phyloP scores from a whole-genome alignment of 2,888 invertebrate species.

The Digitonthophagus gazella region DNA sequence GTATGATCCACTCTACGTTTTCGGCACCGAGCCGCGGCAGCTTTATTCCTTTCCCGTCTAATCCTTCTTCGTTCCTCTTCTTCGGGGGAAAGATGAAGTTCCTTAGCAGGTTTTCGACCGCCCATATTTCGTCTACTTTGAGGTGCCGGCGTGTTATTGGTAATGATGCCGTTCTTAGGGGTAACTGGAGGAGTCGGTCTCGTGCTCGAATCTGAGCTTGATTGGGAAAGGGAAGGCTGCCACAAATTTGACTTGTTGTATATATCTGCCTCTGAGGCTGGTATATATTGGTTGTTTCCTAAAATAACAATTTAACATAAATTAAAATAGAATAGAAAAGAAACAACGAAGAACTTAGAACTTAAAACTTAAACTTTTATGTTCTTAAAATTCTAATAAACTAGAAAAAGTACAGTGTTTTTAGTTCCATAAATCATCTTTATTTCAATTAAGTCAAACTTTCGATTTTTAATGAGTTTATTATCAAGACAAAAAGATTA shows the following conservation, averaged over 20 bases:
- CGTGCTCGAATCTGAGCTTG: slow-evolving; percentile 46
- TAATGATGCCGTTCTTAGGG: slow-evolving; percentile 34
- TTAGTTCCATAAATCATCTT: too few relatives aligned
- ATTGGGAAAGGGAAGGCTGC: slow-evolving; percentile 48
- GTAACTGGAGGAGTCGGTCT: slow-evolving; percentile 45
- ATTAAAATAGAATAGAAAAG: not conserved
- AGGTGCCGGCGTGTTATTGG: slow-evolving; percentile 27
- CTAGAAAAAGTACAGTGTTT: too few relatives aligned
- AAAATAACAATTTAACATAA: slow-evolving; percentile 25
- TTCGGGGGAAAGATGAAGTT: slow-evolving; percentile 79
- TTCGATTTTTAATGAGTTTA: too few relatives aligned
- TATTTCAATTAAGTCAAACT: too few relatives aligned
- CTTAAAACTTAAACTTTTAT: not conserved
- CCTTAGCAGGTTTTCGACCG: slow-evolving; percentile 76
- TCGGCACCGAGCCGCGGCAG: slow-evolving; percentile 95
- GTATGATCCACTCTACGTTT: slow-evolving; percentile 96
- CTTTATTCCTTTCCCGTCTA: slow-evolving; percentile 91
- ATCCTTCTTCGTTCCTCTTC: slow-evolving; percentile 87
- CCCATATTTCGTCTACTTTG: slow-evolving; percentile 71
- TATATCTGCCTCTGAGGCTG: slow-evolving; percentile 47
- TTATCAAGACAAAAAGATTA: too few relatives aligned
- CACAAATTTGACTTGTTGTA: slow-evolving; percentile 46
- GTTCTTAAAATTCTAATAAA: too few relatives aligned
- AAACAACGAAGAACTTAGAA: not conserved
- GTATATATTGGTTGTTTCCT: slow-evolving; percentile 52